A percentile compares a stretch with the other conserved stretches of the same genome.
These are phyloP conservation scores for Tenthredo distinguenda DNA, from an alignment of 2,888 invertebrate genomes.

Conservation along the genomic window DNA sequence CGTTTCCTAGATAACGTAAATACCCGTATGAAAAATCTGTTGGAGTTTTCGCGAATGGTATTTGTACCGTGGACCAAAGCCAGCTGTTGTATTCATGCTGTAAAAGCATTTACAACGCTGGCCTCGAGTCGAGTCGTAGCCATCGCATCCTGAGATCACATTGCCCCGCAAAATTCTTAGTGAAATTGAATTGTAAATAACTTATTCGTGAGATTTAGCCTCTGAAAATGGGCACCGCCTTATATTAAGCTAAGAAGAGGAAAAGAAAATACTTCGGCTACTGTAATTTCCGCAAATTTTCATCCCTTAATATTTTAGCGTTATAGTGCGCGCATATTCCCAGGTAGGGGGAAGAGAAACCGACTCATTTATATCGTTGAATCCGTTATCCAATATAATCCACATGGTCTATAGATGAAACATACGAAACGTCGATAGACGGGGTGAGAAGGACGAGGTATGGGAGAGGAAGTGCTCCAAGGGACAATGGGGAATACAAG, in stretches of 20 bases:
- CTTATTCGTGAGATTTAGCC: constrained; percentile 2
- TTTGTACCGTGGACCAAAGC: neutral
- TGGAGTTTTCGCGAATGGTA: neutral
- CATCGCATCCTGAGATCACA: neutral
- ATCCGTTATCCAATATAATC: constrained; percentile 31
- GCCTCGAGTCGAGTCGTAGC: neutral
- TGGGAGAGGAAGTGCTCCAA: constrained; percentile 20
- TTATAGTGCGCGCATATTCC: neutral
- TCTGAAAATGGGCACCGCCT: neutral
- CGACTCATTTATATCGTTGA: neutral
- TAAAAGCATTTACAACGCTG: neutral
- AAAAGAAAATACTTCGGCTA: neutral
- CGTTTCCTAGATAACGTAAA: neutral
- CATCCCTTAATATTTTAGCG: neutral
- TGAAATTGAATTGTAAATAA: constrained; percentile 47
- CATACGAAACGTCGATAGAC: constrained; percentile 33
- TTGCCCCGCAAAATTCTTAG: constrained; percentile 17
- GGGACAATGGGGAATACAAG: constrained; percentile 46
- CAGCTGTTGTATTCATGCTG: neutral
- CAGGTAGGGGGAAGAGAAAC: neutral
- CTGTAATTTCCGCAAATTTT: neutral
- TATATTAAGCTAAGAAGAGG: neutral
- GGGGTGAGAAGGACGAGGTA: constrained; percentile 32
- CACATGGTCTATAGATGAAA: neutral
- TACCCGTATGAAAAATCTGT: neutral